phyloP scores from a whole-genome alignment of 92 coral and sea anemone genomes.

The Scolanthus callimorphus region DNA sequence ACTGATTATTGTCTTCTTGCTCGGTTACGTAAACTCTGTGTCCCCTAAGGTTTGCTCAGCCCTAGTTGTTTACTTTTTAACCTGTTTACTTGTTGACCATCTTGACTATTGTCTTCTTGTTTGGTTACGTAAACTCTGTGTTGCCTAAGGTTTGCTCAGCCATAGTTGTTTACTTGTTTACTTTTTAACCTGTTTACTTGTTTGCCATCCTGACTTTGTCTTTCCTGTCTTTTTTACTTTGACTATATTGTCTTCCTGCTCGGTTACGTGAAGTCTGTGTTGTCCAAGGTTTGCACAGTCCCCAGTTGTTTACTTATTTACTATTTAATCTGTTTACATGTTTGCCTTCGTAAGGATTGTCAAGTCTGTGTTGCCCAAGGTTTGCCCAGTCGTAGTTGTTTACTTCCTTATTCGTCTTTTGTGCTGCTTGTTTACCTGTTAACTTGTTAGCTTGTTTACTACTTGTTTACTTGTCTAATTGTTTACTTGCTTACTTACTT shows the following conservation, averaged over 20 bases:
- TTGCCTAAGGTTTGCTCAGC: conserved; percentile 70
- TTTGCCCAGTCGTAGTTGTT: neutral
- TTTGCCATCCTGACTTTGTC: too few species aligned
- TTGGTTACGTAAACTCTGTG: conserved; percentile 66
- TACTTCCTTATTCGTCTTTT: too few species aligned
- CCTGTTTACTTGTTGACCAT: too few species aligned
- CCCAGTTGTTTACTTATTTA: neutral
- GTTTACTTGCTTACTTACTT: too few species aligned
- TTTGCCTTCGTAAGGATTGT: too few species aligned
- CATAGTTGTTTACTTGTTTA: too few species aligned
- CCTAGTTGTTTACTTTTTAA: conserved; percentile 2
- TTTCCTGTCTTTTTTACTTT: neutral
- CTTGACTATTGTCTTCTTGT: conserved; percentile 68
- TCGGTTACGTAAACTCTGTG: conserved; percentile 66
- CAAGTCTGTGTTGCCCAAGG: conserved; percentile 73
- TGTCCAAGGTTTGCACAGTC: conserved; percentile 54
- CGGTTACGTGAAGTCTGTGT: conserved; percentile 61
- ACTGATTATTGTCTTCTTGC: too few species aligned
- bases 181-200: too few species aligned
- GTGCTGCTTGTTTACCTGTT: too few species aligned
- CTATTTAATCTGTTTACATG: too few species aligned
- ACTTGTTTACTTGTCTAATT: too few species aligned
- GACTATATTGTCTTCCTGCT: neutral
- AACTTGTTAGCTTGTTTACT: conserved; percentile 68
- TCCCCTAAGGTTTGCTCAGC: conserved; percentile 52